phyloP scores from a whole-genome alignment of 1,140 invertebrate species.

The Antheraea pernyi region DNA sequence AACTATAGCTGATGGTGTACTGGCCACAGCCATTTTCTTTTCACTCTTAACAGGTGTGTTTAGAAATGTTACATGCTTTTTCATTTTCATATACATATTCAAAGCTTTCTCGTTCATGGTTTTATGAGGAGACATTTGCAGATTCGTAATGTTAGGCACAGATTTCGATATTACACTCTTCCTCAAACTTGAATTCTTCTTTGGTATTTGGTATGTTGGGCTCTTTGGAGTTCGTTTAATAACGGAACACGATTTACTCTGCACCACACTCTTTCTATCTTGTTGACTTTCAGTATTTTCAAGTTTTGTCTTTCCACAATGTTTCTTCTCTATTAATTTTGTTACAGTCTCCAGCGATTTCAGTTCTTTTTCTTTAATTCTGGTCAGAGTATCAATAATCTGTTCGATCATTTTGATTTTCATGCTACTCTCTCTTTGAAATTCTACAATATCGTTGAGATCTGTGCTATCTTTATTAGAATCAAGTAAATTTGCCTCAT shows the following conservation, averaged over 20 bases:
- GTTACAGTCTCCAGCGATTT: conserved; percentile 43
- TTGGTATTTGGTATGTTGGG: conserved; percentile 62
- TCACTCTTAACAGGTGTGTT: conserved; percentile 52
- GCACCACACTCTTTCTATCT: conserved; percentile 22
- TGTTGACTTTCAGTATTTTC: neutral
- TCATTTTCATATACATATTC: conserved; percentile 65
- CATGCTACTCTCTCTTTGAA: conserved; percentile 44
- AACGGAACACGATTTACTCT: neutral
- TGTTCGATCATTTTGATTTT: conserved; percentile 53
- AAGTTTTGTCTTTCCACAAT: neutral
- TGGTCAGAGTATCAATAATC: conserved; percentile 39
- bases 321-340: conserved; percentile 47
- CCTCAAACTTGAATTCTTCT: conserved; percentile 51
- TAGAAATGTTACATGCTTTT: conserved; percentile 63
- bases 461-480: conserved; percentile 36
- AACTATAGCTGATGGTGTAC: conserved; percentile 44
- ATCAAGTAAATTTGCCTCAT: conserved; percentile 49
- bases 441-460: conserved; percentile 42
- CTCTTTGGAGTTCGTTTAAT: conserved; percentile 43
- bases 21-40: conserved; percentile 20
- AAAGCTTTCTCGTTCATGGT: conserved; percentile 43
- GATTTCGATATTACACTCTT: conserved; percentile 61
- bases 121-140: conserved; percentile 39
- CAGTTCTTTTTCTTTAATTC: conserved; percentile 49
- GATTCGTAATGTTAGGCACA: conserved; percentile 52